Percentiles rank a stretch among this genome's conserved stretches.
These are phyloP conservation scores for Caligus rogercresseyi DNA, from an alignment of 1,140 invertebrate genomes.

Conservation along the genomic window DNA sequence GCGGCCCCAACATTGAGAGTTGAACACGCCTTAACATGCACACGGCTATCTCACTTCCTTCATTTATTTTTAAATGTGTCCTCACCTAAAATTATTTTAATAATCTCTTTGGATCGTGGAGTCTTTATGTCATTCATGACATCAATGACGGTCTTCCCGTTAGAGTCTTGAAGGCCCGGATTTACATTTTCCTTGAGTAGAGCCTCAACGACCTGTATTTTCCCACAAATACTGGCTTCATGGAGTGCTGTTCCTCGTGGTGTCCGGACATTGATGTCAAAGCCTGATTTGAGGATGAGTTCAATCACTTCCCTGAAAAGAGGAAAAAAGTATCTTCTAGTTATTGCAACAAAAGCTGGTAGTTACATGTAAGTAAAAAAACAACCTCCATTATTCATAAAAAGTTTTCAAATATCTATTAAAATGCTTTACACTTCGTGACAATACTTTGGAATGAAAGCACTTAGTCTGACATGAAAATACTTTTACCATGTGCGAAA, in stretches of 20 bases:
- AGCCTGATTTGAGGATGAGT: slow-evolving; percentile 34
- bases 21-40: too few relatives aligned
- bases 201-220: slow-evolving; percentile 31
- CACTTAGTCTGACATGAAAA: too few relatives aligned
- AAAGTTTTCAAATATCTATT: too few relatives aligned
- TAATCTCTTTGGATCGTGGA: slow-evolving; percentile 9
- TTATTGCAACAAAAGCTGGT: too few relatives aligned
- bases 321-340: neutral
- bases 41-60: too few relatives aligned
- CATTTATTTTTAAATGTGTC: too few relatives aligned
- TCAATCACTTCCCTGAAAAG: slow-evolving; percentile 14
- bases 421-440: too few relatives aligned
- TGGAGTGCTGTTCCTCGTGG: slow-evolving; percentile 76
- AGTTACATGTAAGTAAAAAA: too few relatives aligned
- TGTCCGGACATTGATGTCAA: slow-evolving; percentile 73
- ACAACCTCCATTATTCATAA: too few relatives aligned
- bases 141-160: slow-evolving; percentile 10
- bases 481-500: too few relatives aligned
- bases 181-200: slow-evolving; percentile 12
- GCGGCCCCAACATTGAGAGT: too few relatives aligned
- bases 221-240: slow-evolving; percentile 82
- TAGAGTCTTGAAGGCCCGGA: neutral
- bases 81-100: slow-evolving; percentile 6
- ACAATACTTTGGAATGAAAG: too few relatives aligned
- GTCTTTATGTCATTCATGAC: slow-evolving; percentile 18